Conservation (phyloP, 2,888 invertebrate species). For the Epistrophella euchroma region DNA sequence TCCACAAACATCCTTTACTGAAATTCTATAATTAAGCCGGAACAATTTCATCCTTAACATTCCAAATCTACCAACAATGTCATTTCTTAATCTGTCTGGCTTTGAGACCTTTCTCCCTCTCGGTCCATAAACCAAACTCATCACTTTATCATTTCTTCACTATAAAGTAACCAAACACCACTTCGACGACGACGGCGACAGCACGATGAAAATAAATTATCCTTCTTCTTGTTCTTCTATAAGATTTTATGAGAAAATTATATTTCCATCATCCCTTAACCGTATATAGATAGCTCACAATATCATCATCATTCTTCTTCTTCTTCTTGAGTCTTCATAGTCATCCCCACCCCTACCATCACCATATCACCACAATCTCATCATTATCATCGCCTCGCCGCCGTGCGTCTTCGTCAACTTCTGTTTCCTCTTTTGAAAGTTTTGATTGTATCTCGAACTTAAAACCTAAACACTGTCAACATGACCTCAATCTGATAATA, state of each 20-base stretch:
- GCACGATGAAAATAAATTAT: constrained; percentile 68
- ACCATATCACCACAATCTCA: background rate
- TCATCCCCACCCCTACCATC: background rate
- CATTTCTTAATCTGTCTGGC: constrained; percentile 56
- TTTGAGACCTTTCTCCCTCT: constrained; percentile 21
- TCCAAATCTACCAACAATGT: background rate
- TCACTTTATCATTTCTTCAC: constrained; percentile 58
- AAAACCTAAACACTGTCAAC: constrained; percentile 75
- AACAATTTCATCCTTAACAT: background rate
- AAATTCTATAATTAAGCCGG: background rate
- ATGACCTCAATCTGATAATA: constrained; percentile 70
- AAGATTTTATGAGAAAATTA: constrained; percentile 60
- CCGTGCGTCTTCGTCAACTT: constrained; percentile 12
- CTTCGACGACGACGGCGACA: constrained; percentile 47
- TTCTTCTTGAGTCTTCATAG: background rate
- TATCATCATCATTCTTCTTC: constrained; percentile 8
- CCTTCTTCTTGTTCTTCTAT: background rate
- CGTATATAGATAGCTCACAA: constrained; percentile 1
- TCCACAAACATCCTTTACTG: background rate
- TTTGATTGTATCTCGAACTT: constrained; percentile 73
- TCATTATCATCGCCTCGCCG: background rate
- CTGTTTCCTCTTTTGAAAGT: constrained; percentile 38
- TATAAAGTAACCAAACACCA: constrained; percentile 47
- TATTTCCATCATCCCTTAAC: constrained; percentile 39
- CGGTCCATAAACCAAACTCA: background rate